These are phyloP conservation scores for Melanotaenia duboulayi DNA, from an alignment of 2,113 vertebrate species.

Conservation along the genomic window DNA sequence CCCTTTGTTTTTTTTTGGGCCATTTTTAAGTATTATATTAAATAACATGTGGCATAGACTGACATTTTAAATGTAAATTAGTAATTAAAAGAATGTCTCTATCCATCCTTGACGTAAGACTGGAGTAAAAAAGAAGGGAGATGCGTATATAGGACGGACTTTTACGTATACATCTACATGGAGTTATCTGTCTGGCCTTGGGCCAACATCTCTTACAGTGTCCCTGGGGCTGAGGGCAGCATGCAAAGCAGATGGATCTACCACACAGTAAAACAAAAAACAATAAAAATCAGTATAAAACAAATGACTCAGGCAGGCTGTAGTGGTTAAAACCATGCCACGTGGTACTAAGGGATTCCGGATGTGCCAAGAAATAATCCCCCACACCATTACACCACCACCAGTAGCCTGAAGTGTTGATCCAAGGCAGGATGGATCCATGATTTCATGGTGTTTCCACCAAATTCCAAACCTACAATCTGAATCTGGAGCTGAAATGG, in stretches of 20 bases:
- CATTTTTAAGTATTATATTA: background rate
- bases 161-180: background rate
- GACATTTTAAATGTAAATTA: background rate
- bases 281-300: too few species aligned
- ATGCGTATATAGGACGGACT: background rate
- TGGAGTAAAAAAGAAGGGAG: background rate
- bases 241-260: slow-evolving; percentile 13
- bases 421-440: too few species aligned
- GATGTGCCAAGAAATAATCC: too few species aligned
- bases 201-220: background rate
- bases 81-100: background rate
- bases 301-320: too few species aligned
- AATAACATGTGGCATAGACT: background rate
- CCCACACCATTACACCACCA: too few species aligned
- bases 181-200: background rate
- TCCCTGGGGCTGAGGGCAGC: background rate
- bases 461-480: too few species aligned
- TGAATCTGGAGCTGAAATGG: too few species aligned
- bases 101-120: background rate
- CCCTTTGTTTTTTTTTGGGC: background rate
- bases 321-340: too few species aligned
- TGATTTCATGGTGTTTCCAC: too few species aligned
- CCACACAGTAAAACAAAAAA: too few species aligned
- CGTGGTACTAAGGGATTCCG: too few species aligned
- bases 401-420: too few species aligned